Evolutionary conservation across 2,888 invertebrate species (phyloP).

Genomic region (Endomychus coccineus): DNA sequence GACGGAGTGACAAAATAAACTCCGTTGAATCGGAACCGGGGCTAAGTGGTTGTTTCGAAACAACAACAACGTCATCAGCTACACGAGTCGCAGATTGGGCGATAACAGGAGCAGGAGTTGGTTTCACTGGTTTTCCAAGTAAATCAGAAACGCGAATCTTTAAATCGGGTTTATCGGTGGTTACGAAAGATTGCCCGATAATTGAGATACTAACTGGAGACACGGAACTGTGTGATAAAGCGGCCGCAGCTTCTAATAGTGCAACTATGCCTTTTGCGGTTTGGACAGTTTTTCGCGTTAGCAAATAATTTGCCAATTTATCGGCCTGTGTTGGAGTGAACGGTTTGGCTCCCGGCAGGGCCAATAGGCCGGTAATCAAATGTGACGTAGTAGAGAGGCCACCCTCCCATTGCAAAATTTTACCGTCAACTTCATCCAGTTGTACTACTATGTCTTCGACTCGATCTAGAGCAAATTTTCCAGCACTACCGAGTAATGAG

Average conservation of each 20-base stretch:
- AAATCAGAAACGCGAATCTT: constrained; percentile 67
- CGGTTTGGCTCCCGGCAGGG: constrained; percentile 56
- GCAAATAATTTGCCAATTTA: constrained; percentile 85
- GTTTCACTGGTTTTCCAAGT: constrained; percentile 61
- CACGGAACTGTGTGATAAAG: constrained; percentile 45
- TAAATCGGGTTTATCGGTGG: constrained; percentile 65
- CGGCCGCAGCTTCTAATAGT: constrained; percentile 69
- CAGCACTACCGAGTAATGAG: constrained; percentile 59
- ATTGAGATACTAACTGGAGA: constrained; percentile 81
- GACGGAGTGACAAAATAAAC: constrained; percentile 72
- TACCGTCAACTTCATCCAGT: constrained; percentile 87
- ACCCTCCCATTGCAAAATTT: constrained; percentile 85
- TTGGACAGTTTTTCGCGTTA: constrained; percentile 84
- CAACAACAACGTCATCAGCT: constrained; percentile 66
- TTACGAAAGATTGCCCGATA: constrained; percentile 70
- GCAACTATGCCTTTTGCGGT: constrained; percentile 75
- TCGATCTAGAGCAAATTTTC: constrained; percentile 60
- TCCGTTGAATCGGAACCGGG: constrained; percentile 55
- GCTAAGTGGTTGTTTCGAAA: constrained; percentile 57
- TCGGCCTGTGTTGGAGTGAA: constrained; percentile 70
- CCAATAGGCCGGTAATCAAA: constrained; percentile 49
- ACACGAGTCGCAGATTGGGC: constrained; percentile 69
- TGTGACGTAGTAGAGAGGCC: constrained; percentile 72
- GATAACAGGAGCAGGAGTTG: constrained; percentile 61
- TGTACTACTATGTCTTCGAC: constrained; percentile 90